Evolutionary conservation across 35 echinoderm and acorn worm species (phyloP), one percentile per base, ranked within the genome.

Genomic region (Ophiothrix spiculata): DNA sequence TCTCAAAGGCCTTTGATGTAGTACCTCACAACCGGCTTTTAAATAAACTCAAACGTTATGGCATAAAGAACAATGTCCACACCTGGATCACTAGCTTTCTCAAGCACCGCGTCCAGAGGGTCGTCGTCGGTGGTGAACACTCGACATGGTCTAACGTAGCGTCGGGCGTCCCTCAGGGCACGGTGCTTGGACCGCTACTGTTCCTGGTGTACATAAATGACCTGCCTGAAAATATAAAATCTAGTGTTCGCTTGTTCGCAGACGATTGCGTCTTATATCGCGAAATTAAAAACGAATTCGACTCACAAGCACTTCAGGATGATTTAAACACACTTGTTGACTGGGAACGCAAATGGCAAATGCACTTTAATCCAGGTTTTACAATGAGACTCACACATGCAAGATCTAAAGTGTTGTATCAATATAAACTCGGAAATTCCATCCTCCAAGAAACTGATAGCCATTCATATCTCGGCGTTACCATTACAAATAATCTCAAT

Each of bases 1-100:
- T 90, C 77, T 40, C 76, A 29, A 86, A 91, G 49, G 90, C 77
- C 12, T 91, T 91, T 40, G 64, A 91, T 36, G 80, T 75, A 39
- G 89, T 86, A 13, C 90, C 84, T 2, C 75, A 90, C 56, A 31
- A 42, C 28, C 79, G 35, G 42, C 42, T 87, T 1, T 29, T 87
- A 17, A 31, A 34, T 32, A 87, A 79, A 56, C 35, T 87, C 1
- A 79, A 79, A 19, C 42, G 80, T 38, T 87, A 79, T 87, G 86
- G 86, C 21, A 87, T 87, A 3, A 79, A 16, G 10, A 76, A 40
- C 39, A 1, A 36, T 14, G 23, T 80, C 31, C 35, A 33, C n/a
- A 83, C 54, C 23, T 90, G 87, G 79, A 83, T 90, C 33, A 83
- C 23, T 17, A 81, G 39, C 60, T 88, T 87, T 39, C 86, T 81